Percentiles rank a stretch among this genome's conserved stretches.
These are phyloP conservation scores for Rhincodon typus DNA, from an alignment of 2,797 vertebrate species.

Conservation along the genomic window DNA sequence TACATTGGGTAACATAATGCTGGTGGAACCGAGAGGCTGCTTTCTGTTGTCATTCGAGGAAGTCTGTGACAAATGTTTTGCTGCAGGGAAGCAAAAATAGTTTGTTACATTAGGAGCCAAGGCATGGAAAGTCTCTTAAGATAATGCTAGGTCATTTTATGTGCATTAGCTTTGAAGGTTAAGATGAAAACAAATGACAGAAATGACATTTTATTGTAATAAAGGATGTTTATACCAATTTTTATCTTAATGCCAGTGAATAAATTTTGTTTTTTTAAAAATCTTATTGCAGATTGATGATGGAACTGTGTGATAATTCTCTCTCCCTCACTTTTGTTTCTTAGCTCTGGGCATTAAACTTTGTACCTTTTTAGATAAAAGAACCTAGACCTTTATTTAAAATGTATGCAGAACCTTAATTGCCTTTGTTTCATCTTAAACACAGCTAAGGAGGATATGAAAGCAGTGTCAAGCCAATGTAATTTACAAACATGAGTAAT, in stretches of 20 bases:
- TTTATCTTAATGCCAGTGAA: not conserved
- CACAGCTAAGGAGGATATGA: not conserved
- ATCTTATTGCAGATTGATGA: not conserved
- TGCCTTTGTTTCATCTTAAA: not conserved
- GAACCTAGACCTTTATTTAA: not conserved
- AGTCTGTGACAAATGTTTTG: not conserved
- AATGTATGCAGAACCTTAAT: not conserved
- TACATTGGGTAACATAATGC: not conserved
- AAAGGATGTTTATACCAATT: not conserved
- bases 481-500: not conserved
- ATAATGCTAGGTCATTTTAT: not conserved
- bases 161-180: not conserved
- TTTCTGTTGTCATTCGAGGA: not conserved
- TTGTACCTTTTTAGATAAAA: not conserved
- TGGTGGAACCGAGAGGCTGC: not conserved
- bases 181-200: slow-evolving; percentile 14
- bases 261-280: slow-evolving; percentile 16
- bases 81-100: not conserved
- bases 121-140: not conserved
- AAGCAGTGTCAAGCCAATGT: not conserved
- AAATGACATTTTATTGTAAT: not conserved
- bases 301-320: not conserved
- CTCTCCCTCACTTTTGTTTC: not conserved
- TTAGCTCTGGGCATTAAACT: not conserved
- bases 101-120: not conserved